Evolutionary conservation across 2,797 vertebrate genomes (phyloP), one percentile per base, ranked within the genome.

Genomic region (Ctenochaetus hawaiiensis): DNA sequence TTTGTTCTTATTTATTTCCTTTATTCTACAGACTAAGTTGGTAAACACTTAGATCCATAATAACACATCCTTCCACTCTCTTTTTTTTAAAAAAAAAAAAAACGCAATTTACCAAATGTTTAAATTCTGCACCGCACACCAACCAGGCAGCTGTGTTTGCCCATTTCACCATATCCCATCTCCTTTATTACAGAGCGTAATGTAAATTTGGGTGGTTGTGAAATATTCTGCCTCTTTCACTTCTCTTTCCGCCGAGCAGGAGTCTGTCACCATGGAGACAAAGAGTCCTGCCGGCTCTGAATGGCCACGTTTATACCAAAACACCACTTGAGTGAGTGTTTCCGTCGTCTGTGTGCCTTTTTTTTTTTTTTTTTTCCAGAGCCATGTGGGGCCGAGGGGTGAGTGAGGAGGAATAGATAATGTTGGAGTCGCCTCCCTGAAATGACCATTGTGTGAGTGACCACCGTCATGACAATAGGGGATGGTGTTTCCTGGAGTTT

Each of bases 241-340:
- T 70, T 71, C 2, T 49, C 84, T 84, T 80, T 87, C 83, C 20
- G 65, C 77, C 60, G 26, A 71, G 63, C 62, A 26, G 64, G 76
- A 90, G 84, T 83, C 80, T 86, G 77, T 91, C 79, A 60, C 89
- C 83, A 87, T 88, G 79, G 91, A 81, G 62, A 89, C 73, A 34
- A 70, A 73, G 75, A 85, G 75, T 83, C 75, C 75, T 67, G 66
- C 47, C 2, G 23, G 56, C 52, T 41, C 44, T 84, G 85, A 89
- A 88, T 81, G 81, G 87, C 76, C 71, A 76, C 43, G 48, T 90
- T 90, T 70, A 82, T 67, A 92, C 84, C 88, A 87, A 87, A 91
- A 83, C 75, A 75, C 57, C 53, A 75, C 65, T 80, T 81, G 74
- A 82, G 78, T 26, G 56, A 88, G 68, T 53, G 80, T 83, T 88